phyloP scores from a whole-genome alignment of 2,888 invertebrate genomes.

The Scrobipalpa costella region DNA sequence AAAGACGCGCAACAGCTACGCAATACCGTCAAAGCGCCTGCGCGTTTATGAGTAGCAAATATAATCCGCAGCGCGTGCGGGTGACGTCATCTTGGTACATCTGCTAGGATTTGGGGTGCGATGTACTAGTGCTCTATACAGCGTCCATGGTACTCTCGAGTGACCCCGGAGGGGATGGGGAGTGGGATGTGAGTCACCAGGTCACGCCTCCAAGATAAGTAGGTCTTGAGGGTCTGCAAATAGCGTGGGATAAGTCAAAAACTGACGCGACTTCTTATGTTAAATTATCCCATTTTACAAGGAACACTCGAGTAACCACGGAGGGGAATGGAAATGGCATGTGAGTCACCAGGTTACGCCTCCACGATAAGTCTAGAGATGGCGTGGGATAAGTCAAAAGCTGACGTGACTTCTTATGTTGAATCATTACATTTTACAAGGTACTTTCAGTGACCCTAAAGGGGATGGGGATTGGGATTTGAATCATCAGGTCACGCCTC shows the following conservation, averaged over 20 bases:
- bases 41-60: constrained; percentile 29
- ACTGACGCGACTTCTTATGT: neutral
- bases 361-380: too few species aligned
- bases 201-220: constrained; percentile 53
- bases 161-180: constrained; percentile 41
- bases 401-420: too few species aligned
- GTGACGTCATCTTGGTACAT: constrained; percentile 56
- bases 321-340: neutral
- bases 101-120: too few species aligned
- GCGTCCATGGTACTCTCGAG: neutral
- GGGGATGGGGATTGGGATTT: too few species aligned
- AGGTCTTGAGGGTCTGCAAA: neutral
- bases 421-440: too few species aligned
- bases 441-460: too few species aligned
- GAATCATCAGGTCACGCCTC: too few species aligned
- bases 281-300: too few species aligned
- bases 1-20: constrained; percentile 1
- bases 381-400: too few species aligned
- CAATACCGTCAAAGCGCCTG: constrained; percentile 29
- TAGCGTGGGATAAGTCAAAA: neutral
- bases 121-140: too few species aligned
- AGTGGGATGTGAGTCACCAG: constrained; percentile 62
- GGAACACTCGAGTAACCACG: too few species aligned
- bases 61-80: constrained; percentile 31
- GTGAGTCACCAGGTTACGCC: too few species aligned